phyloP scores from a whole-genome alignment of 1,140 invertebrate genomes.

The Brachionus calyciflorus region DNA sequence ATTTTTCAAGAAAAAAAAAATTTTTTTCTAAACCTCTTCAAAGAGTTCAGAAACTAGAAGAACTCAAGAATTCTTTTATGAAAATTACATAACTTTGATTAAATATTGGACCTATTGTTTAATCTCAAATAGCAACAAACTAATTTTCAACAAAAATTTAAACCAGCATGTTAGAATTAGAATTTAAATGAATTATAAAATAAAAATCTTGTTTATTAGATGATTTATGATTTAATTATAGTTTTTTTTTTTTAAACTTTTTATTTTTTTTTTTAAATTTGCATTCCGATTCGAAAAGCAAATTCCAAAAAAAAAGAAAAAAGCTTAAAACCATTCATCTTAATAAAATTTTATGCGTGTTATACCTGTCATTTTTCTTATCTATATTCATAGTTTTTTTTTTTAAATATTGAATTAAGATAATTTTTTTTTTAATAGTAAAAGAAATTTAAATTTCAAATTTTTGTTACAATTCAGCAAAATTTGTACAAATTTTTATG shows the following conservation, averaged over 20 bases:
- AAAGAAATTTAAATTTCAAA: slow-evolving; percentile 36
- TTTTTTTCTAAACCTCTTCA: no score
- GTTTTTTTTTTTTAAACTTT: background rate
- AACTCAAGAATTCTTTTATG: background rate
- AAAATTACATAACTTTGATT: no score
- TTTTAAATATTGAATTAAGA: slow-evolving; percentile 42
- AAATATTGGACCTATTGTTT: no score
- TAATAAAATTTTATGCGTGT: no score
- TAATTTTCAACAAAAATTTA: background rate
- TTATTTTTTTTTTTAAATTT: no score
- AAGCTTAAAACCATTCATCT: no score
- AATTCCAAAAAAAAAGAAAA: no score
- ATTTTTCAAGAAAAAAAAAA: no score
- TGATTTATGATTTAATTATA: slow-evolving; percentile 40
- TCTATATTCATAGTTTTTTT: no score
- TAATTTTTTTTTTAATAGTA: slow-evolving; percentile 35
- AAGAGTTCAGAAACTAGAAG: background rate
- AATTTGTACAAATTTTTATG: no score
- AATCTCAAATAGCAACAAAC: no score
- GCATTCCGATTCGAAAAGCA: slow-evolving; percentile 12
- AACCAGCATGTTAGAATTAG: background rate
- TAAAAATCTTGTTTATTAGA: slow-evolving; percentile 25
- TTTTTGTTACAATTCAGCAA: slow-evolving; percentile 13
- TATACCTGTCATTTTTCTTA: slow-evolving; percentile 24
- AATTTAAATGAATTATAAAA: slow-evolving; percentile 22